A percentile compares a stretch with the other conserved stretches of the same genome.
Conservation (phyloP, 2,113 vertebrate genomes). For the Eulemur macaco region DNA sequence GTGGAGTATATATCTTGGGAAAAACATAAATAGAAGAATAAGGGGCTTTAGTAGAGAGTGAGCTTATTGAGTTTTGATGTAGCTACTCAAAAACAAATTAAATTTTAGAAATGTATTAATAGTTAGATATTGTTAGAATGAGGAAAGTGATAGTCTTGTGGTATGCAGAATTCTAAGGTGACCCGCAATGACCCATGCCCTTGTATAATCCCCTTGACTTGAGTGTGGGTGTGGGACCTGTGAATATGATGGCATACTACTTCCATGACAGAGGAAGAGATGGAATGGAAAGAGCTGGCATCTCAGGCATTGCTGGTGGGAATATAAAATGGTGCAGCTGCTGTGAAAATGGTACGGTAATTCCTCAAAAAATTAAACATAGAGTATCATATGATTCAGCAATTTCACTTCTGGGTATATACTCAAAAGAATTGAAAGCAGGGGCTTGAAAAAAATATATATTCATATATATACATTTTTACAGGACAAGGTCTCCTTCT, state of each 20-base stretch:
- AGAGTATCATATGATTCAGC: not conserved
- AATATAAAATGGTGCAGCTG: not conserved
- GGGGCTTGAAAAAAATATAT: too few relatives aligned
- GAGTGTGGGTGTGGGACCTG: not conserved
- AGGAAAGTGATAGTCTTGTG: not conserved
- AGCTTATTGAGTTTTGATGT: not conserved
- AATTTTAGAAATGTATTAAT: conserved; percentile 2
- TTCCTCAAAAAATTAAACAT: not conserved
- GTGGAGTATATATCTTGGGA: not conserved
- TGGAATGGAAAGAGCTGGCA: not conserved
- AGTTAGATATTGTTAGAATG: not conserved
- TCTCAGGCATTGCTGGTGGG: not conserved
- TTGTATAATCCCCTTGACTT: not conserved
- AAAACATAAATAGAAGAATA: not conserved
- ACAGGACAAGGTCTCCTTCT: too few relatives aligned
- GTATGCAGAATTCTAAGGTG: not conserved
- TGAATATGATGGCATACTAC: not conserved
- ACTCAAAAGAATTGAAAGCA: not conserved
- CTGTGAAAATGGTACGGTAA: not conserved
- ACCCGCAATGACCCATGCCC: not conserved
- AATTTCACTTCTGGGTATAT: not conserved
- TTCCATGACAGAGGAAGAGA: not conserved
- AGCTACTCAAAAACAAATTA: not conserved
- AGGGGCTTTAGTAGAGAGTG: not conserved
- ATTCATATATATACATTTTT: too few relatives aligned